Percentiles rank a stretch among this genome's conserved stretches.
These are phyloP conservation scores for Mionectes olivaceus DNA, from an alignment of 2,797 vertebrate species.

Conservation along the genomic window DNA sequence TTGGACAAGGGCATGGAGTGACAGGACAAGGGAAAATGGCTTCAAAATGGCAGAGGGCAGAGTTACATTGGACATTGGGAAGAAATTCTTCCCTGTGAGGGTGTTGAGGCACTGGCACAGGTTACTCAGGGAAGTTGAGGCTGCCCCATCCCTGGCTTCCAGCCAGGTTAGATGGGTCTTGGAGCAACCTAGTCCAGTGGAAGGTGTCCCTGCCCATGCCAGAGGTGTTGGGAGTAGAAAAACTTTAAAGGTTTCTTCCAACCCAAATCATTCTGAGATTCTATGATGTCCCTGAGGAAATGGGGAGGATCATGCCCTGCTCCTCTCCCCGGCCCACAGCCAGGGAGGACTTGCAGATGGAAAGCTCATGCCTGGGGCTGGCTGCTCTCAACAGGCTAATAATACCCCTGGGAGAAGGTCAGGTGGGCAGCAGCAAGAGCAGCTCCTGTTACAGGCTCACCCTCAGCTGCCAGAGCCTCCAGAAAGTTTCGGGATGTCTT, in stretches of 20 bases:
- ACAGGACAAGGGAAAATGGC: neutral
- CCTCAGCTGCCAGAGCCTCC: neutral
- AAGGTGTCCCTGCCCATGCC: neutral
- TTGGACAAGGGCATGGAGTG: neutral
- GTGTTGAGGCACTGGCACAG: neutral
- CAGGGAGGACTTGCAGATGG: neutral
- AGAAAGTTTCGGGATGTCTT: neutral
- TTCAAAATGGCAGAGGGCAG: neutral
- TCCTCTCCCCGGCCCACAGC: neutral
- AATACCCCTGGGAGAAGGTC: constrained; percentile 46
- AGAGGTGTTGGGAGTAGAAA: neutral
- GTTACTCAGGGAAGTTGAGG: neutral
- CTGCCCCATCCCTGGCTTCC: neutral
- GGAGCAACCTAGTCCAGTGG: neutral
- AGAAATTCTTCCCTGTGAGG: neutral
- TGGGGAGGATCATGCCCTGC: accelerated
- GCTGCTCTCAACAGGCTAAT: neutral
- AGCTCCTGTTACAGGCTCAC: neutral
- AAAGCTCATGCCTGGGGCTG: neutral
- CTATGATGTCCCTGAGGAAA: neutral
- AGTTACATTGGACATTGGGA: neutral
- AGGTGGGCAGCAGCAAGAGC: neutral
- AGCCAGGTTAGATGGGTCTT: accelerated
- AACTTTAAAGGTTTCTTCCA: neutral
- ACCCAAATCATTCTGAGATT: neutral